phyloP scores from a whole-genome alignment of 1,140 invertebrate genomes.

The Bombus superbus region DNA sequence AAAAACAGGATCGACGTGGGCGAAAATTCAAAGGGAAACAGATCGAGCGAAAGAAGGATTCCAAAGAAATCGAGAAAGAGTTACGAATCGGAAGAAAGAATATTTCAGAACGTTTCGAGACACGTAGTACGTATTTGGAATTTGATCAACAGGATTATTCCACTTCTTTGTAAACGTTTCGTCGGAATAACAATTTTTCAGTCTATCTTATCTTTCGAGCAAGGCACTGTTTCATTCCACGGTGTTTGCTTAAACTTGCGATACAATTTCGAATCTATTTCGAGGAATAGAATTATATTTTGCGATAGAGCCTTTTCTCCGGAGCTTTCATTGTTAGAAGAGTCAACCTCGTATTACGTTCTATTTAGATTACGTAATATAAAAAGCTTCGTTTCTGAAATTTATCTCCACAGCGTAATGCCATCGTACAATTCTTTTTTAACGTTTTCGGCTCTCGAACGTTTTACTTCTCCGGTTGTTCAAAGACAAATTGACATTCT shows the following conservation, averaged over 20 bases:
- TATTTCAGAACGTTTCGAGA: background rate
- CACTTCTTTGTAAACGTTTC: background rate
- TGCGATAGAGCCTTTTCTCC: background rate
- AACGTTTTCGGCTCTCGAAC: background rate
- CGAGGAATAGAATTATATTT: background rate
- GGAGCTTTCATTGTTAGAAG: background rate
- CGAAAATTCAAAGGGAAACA: slow-evolving; percentile 31
- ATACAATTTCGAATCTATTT: background rate
- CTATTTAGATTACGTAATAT: background rate
- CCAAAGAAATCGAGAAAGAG: slow-evolving; percentile 9
- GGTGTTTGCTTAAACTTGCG: background rate
- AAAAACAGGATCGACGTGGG: slow-evolving; percentile 35
- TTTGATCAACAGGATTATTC: background rate
- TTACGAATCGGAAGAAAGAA: slow-evolving; percentile 31
- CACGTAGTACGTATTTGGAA: background rate
- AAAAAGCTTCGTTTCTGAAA: background rate
- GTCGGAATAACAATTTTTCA: background rate
- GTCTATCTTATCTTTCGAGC: background rate
- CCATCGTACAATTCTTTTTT: too few relatives aligned
- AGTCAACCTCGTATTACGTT: background rate
- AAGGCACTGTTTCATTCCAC: too few relatives aligned
- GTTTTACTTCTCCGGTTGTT: too few relatives aligned
- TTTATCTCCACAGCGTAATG: background rate
- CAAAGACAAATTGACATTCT: background rate
- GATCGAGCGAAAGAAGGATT: slow-evolving; percentile 28